Conservation (phyloP, 2,113 vertebrate species). For the Castor canadensis region DNA sequence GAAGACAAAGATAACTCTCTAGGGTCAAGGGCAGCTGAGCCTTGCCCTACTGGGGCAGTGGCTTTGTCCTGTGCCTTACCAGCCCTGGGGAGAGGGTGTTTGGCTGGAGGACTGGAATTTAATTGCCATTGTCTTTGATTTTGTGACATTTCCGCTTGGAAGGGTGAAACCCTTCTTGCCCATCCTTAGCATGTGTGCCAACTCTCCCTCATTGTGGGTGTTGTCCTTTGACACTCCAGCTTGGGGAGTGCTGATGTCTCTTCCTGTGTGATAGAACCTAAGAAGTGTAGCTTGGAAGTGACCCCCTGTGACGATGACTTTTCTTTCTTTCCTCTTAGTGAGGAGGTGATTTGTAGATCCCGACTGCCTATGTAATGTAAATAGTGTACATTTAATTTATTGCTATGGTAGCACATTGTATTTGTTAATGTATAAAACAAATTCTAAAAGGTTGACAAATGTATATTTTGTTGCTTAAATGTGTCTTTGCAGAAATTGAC, state of each 20-base stretch:
- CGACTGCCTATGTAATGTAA: conserved; percentile 87
- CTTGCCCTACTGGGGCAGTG: neutral
- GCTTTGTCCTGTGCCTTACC: conserved; percentile 22
- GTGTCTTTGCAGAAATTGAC: conserved; percentile 90
- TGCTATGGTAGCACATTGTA: conserved; percentile 88
- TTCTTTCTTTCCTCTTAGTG: conserved; percentile 78
- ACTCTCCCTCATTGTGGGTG: conserved; percentile 45
- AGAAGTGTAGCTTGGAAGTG: conserved; percentile 74
- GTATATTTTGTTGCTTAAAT: conserved; percentile 92
- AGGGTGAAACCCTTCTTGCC: neutral
- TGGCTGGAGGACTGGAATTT: neutral
- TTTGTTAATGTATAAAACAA: conserved; percentile 89
- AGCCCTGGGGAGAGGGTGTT: neutral
- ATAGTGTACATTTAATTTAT: conserved; percentile 94
- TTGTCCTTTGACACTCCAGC: conserved; percentile 61
- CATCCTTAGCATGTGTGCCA: conserved; percentile 69
- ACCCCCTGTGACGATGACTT: conserved; percentile 32
- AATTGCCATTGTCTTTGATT: conserved; percentile 48
- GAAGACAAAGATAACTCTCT: neutral
- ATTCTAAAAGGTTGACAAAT: conserved; percentile 87
- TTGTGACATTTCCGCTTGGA: conserved; percentile 54
- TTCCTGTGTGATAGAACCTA: conserved; percentile 67
- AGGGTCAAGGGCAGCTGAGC: neutral
- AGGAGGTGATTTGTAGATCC: conserved; percentile 83
- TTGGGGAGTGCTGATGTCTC: conserved; percentile 50